Percentiles rank a stretch among this genome's conserved stretches.
These are phyloP conservation scores for Adelosebastes latens DNA, from an alignment of 2,797 vertebrate species.

Conservation along the genomic window DNA sequence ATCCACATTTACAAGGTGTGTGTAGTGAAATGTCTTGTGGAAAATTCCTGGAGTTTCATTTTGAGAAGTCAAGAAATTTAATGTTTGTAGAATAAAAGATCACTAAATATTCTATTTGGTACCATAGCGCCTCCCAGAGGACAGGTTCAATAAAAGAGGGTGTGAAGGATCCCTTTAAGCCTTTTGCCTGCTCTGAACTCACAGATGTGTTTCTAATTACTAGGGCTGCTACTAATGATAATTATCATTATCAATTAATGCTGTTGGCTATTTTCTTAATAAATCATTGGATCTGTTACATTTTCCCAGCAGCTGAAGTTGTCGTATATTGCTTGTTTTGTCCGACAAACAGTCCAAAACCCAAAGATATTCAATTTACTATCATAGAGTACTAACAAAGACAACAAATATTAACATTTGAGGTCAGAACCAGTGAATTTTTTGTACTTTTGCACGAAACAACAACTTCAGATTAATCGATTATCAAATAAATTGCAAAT, in stretches of 20 bases:
- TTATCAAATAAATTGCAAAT: background rate
- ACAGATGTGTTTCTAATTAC: background rate
- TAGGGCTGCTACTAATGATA: background rate
- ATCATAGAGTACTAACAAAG: background rate
- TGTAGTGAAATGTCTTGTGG: background rate
- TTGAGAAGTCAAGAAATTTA: background rate
- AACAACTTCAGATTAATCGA: background rate
- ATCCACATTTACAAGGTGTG: background rate
- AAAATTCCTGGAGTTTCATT: background rate
- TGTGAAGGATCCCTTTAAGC: background rate
- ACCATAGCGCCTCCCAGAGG: slow-evolving; percentile 7
- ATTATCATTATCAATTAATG: background rate
- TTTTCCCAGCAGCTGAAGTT: background rate
- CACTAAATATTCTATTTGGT: background rate
- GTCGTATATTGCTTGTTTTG: background rate
- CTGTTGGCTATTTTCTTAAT: background rate
- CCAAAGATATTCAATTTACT: background rate
- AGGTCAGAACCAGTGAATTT: background rate
- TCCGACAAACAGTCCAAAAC: background rate
- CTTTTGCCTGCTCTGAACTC: background rate
- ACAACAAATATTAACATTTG: background rate
- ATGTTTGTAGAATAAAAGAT: background rate
- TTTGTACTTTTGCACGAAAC: background rate
- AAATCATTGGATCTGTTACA: background rate
- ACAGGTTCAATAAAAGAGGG: background rate